phyloP scores from a whole-genome alignment of 2,797 vertebrate genomes.

The Hephaestus fuliginosus region DNA sequence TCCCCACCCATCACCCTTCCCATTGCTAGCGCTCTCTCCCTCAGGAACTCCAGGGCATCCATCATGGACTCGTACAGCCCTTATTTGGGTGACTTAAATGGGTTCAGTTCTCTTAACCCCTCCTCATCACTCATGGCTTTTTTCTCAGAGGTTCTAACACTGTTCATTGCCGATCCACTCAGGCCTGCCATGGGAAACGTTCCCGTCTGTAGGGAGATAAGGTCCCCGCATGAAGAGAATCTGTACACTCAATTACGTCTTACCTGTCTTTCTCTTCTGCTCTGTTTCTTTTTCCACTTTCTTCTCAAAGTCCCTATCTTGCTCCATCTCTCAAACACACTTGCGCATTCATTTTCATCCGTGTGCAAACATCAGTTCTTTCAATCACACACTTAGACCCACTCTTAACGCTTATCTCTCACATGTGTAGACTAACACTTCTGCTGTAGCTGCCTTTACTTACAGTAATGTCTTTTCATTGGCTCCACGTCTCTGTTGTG shows the following conservation, averaged over 20 bases:
- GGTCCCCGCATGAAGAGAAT: slow-evolving; percentile 56
- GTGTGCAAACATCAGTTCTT: slow-evolving; percentile 68
- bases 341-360: slow-evolving; percentile 62
- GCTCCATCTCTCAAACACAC: slow-evolving; percentile 66
- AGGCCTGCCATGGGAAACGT: slow-evolving; percentile 79
- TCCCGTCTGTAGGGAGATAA: slow-evolving; percentile 69
- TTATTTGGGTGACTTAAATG: slow-evolving; percentile 90
- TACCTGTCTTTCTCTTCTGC: slow-evolving; percentile 49
- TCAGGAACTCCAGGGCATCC: slow-evolving; percentile 79
- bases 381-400: slow-evolving; percentile 64
- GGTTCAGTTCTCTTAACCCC: slow-evolving; percentile 91
- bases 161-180: slow-evolving; percentile 73
- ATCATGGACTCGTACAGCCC: slow-evolving; percentile 81
- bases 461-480: slow-evolving; percentile 81
- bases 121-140: slow-evolving; percentile 86
- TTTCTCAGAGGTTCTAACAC: slow-evolving; percentile 75
- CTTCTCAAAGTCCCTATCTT: slow-evolving; percentile 47
- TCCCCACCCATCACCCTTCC: slow-evolving; percentile 69
- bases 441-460: slow-evolving; percentile 68
- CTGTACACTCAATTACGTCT: slow-evolving; percentile 45
- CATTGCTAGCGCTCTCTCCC: slow-evolving; percentile 72
- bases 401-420: slow-evolving; percentile 72
- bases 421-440: slow-evolving; percentile 73
- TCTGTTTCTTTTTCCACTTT: slow-evolving; percentile 35
- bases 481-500: slow-evolving; percentile 78